Percentiles rank a stretch among this genome's conserved stretches.
Evolutionary conservation across 2,113 vertebrate species (phyloP).

Genomic region (Probosciger aterrimus): DNA sequence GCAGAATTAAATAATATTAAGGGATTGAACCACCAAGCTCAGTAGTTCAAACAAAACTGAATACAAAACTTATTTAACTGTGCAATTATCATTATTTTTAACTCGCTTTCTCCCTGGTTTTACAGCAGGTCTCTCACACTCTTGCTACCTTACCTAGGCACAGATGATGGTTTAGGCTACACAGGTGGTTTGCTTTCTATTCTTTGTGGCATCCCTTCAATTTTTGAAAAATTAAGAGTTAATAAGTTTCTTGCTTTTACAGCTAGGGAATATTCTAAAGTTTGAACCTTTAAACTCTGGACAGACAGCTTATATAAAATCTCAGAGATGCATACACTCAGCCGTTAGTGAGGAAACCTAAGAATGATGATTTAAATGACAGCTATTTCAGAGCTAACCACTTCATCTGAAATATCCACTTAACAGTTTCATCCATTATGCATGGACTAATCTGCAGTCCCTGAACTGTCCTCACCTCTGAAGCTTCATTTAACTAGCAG

Average conservation of each 20-base stretch:
- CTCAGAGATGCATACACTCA: background rate
- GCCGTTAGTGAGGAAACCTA: background rate
- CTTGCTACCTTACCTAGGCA: background rate
- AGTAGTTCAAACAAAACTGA: background rate
- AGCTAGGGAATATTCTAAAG: background rate
- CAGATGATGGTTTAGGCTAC: background rate
- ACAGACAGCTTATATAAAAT: background rate
- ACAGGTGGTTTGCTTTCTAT: background rate
- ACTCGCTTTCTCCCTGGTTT: background rate
- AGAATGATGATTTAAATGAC: slow-evolving; percentile 36
- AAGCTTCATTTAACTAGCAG: background rate
- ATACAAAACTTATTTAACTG: background rate
- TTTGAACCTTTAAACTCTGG: background rate
- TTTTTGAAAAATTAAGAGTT: background rate
- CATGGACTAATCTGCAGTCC: background rate
- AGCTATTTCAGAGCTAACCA: slow-evolving; percentile 28
- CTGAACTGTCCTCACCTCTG: slow-evolving; percentile 29
- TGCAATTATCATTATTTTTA: background rate
- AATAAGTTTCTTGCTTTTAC: background rate
- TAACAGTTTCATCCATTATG: slow-evolving; percentile 27
- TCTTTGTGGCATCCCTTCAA: background rate
- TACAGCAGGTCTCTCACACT: background rate
- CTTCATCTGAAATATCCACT: slow-evolving; percentile 30
- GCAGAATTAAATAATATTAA: background rate
- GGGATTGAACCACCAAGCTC: background rate